phyloP scores from a whole-genome alignment of 1,140 invertebrate genomes.

The Gonioctena quinquepunctata region DNA sequence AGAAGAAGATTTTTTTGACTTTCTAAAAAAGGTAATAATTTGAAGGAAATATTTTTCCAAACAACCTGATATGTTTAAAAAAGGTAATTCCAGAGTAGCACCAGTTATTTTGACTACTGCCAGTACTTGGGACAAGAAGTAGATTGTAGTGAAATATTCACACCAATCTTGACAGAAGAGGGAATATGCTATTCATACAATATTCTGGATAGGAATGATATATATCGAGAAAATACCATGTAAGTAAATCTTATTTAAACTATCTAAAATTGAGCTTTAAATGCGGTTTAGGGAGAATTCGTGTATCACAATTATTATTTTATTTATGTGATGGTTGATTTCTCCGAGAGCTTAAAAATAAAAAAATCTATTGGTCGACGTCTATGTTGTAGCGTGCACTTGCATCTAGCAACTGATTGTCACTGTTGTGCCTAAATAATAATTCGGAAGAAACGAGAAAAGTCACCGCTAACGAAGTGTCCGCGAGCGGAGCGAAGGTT shows the following conservation, averaged over 20 bases:
- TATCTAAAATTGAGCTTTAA: too few relatives aligned
- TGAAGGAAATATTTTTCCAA: not conserved
- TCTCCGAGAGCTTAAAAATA: too few relatives aligned
- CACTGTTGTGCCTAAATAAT: too few relatives aligned
- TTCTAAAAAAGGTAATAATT: conserved; percentile 25
- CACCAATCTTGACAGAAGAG: conserved; percentile 66
- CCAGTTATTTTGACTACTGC: conserved; percentile 28
- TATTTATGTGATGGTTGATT: too few relatives aligned
- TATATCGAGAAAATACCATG: conserved; percentile 58
- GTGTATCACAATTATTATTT: too few relatives aligned
- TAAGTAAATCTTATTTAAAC: conserved; percentile 48
- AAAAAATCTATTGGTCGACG: too few relatives aligned
- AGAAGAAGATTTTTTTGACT: conserved; percentile 29
- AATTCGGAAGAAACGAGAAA: too few relatives aligned
- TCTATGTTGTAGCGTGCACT: too few relatives aligned
- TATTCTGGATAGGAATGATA: conserved; percentile 60
- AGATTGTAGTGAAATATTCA: conserved; percentile 60
- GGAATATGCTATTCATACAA: conserved; percentile 72
- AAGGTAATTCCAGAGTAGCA: conserved; percentile 25
- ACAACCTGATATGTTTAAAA: not conserved
- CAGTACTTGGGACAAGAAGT: conserved; percentile 30
- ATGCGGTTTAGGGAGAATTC: too few relatives aligned
- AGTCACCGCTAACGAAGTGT: too few relatives aligned
- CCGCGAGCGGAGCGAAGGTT: too few relatives aligned
- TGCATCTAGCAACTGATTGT: too few relatives aligned